These are phyloP conservation scores for Chinchilla lanigera DNA, from an alignment of 2,113 vertebrate species.

Conservation along the genomic window DNA sequence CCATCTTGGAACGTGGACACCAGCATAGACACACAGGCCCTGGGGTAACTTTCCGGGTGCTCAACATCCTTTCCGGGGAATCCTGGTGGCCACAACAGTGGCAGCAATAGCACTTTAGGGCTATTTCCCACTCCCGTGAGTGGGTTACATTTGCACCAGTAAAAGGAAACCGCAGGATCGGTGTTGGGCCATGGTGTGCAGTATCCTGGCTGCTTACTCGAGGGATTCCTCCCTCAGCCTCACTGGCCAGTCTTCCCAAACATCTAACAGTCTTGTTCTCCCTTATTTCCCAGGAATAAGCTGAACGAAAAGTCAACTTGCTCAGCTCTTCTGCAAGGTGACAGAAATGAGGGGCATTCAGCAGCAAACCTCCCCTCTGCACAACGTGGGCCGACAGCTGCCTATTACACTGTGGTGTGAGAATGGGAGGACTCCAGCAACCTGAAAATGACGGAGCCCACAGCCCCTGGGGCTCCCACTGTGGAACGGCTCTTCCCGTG, in stretches of 20 bases:
- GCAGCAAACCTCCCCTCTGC: neutral
- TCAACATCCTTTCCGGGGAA: neutral
- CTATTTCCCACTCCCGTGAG: neutral
- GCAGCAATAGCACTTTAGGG: neutral
- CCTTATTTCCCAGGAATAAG: neutral
- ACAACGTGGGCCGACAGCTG: neutral
- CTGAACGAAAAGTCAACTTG: neutral
- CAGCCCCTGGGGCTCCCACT: neutral
- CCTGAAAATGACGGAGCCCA: neutral
- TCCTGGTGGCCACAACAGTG: neutral
- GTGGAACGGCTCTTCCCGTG: neutral
- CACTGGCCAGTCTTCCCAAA: neutral
- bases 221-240: neutral
- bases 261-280: constrained; percentile 13
- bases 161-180: neutral
- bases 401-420: neutral
- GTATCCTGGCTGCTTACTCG: neutral
- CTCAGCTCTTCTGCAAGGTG: neutral
- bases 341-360: neutral
- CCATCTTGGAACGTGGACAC: neutral
- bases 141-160: neutral
- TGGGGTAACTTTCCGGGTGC: neutral
- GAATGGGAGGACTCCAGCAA: neutral
- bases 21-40: neutral
- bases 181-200: too few species aligned